Conservation (phyloP, 2,888 invertebrate species). For the Heliconius hortense region DNA sequence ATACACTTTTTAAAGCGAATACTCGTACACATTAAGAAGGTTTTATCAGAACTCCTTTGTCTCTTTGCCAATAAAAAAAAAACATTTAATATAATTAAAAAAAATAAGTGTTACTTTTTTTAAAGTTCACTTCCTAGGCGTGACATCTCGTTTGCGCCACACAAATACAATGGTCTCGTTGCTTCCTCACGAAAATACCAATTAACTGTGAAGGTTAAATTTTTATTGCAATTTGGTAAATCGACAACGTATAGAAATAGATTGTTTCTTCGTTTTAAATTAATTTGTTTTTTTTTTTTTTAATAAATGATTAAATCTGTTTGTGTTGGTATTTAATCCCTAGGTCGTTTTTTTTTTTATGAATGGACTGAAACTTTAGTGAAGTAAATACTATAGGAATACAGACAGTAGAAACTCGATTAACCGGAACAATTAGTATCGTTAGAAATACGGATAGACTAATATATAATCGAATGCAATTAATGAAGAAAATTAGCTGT, state of each 20-base stretch:
- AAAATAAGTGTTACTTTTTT: background rate
- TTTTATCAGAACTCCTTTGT: background rate
- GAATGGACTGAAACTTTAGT: too few relatives aligned
- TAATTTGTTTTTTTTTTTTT: background rate
- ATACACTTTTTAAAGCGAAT: background rate
- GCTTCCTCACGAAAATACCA: constrained; percentile 20
- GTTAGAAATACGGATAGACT: too few relatives aligned
- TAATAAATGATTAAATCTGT: too few relatives aligned
- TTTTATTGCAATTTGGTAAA: background rate
- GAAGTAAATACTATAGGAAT: too few relatives aligned
- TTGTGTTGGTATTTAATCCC: too few relatives aligned
- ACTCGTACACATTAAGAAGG: background rate
- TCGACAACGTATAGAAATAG: background rate
- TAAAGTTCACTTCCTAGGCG: constrained; percentile 14
- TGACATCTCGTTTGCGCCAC: constrained; percentile 13
- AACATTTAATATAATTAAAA: background rate
- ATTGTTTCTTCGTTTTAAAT: background rate
- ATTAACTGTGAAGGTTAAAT: constrained; percentile 8
- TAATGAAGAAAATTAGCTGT: too few relatives aligned
- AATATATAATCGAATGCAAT: too few relatives aligned
- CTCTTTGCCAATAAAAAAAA: background rate
- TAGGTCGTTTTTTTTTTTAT: too few relatives aligned
- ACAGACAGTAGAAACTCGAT: too few relatives aligned
- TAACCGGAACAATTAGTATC: too few relatives aligned
- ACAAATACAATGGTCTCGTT: constrained; percentile 14